phyloP scores from a whole-genome alignment of 2,888 invertebrate species.

The Netelia fuscicornis region DNA sequence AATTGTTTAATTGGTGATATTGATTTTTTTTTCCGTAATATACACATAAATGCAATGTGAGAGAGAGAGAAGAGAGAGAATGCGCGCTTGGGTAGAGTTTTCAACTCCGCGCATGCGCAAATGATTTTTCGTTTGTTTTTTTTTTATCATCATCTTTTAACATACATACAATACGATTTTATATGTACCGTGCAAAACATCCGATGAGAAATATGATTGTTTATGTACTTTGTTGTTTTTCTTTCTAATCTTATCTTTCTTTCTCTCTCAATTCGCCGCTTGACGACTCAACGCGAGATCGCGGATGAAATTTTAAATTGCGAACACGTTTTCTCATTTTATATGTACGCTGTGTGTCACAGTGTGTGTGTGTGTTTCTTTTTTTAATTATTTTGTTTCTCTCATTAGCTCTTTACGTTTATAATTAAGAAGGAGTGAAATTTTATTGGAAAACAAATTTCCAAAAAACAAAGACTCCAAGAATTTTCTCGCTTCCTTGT shows the following conservation, averaged over 20 bases:
- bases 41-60: conserved; percentile 70
- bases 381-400: neutral
- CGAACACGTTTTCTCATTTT: neutral
- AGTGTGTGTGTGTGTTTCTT: neutral
- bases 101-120: conserved; percentile 47
- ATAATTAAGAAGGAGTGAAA: too few species aligned
- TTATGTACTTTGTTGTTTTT: neutral
- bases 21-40: conserved; percentile 58
- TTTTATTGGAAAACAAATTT: neutral
- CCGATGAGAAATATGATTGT: conserved; percentile 10
- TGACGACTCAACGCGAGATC: conserved; percentile 12
- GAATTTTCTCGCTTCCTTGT: conserved; percentile 14
- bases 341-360: neutral
- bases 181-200: conserved; percentile 42
- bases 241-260: neutral
- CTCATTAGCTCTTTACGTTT: neutral
- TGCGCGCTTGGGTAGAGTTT: conserved; percentile 54
- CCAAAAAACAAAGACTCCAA: conserved; percentile 20
- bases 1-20: conserved; percentile 70
- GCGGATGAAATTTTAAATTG: too few species aligned
- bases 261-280: conserved; percentile 59
- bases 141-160: conserved; percentile 32
- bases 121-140: conserved; percentile 1
- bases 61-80: conserved; percentile 42
- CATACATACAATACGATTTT: conserved; percentile 10